Conservation (phyloP, 2,113 vertebrate genomes). For the Serinus canaria region DNA sequence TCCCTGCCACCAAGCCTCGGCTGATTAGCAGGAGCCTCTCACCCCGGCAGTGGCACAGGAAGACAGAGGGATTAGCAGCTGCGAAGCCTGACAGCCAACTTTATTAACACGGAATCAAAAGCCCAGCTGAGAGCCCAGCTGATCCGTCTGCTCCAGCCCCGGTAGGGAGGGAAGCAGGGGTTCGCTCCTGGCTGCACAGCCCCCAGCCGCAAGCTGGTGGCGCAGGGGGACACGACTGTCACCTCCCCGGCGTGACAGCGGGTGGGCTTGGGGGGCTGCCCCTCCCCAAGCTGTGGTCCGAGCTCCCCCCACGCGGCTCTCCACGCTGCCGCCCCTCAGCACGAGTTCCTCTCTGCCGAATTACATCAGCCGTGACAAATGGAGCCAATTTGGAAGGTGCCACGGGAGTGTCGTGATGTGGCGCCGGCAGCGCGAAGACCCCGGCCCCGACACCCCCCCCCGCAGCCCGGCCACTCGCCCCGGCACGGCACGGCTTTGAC, state of each 20-base stretch:
- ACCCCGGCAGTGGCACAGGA: neutral
- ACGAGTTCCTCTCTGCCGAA: neutral
- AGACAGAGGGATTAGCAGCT: constrained; percentile 47
- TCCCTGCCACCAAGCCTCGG: accelerated
- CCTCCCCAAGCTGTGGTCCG: neutral
- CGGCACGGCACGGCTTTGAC: neutral
- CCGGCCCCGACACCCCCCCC: neutral
- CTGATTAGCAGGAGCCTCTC: constrained; percentile 9
- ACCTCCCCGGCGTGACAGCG: neutral
- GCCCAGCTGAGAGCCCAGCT: constrained; percentile 56
- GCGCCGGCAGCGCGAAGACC: neutral
- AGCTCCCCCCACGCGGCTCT: neutral
- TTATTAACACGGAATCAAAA: constrained; percentile 51
- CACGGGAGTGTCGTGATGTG: neutral
- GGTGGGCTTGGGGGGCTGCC: neutral
- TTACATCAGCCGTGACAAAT: constrained; percentile 47
- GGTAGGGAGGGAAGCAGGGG: neutral
- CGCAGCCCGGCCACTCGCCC: neutral
- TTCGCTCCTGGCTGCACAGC: accelerated
- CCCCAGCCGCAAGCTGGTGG: neutral
- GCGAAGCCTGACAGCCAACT: constrained; percentile 24
- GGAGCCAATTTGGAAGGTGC: constrained; percentile 43
- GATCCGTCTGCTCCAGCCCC: constrained; percentile 12
- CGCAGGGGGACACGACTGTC: neutral
- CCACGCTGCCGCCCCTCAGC: constrained; percentile 27